Evolutionary conservation across 2,888 invertebrate genomes (phyloP).

Genomic region (Zeuzera pyrina): DNA sequence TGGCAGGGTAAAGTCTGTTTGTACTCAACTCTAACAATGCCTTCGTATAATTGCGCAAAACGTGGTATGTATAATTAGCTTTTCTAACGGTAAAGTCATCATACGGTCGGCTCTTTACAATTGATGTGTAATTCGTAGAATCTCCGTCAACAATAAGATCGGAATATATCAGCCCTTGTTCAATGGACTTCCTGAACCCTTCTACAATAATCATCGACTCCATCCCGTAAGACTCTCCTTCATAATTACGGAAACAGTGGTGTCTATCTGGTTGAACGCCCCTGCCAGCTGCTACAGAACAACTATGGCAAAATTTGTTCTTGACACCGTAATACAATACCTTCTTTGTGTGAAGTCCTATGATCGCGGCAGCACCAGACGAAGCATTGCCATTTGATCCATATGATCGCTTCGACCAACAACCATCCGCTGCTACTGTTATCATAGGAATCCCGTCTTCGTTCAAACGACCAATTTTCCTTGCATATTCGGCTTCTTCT

Average conservation of each 20-base stretch:
- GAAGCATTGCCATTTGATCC: constrained; percentile 5
- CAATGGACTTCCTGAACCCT: too few relatives aligned
- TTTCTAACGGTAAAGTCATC: too few relatives aligned
- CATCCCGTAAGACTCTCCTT: constrained; percentile 7
- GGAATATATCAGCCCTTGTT: too few relatives aligned
- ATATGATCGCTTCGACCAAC: constrained; percentile 8
- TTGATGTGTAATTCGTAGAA: too few relatives aligned
- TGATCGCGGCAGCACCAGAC: constrained; percentile 9
- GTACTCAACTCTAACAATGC: too few relatives aligned
- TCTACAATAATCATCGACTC: constrained; percentile 3
- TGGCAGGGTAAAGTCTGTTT: too few relatives aligned
- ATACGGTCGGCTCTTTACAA: too few relatives aligned
- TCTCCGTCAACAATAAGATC: too few relatives aligned
- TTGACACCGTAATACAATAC: constrained; percentile 8
- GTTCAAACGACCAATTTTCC: constrained; percentile 4
- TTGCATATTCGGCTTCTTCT: constrained; percentile 7
- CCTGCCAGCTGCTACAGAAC: constrained; percentile 10
- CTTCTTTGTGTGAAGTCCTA: constrained; percentile 5
- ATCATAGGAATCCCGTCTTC: constrained; percentile 8
- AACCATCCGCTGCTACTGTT: constrained; percentile 5
- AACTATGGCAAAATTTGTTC: constrained; percentile 8
- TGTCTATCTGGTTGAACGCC: constrained; percentile 1
- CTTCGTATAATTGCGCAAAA: too few relatives aligned
- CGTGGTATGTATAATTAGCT: too few relatives aligned
- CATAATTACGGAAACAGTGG: constrained; percentile 3